Base-by-base conservation (phyloP, 2,113 vertebrate genomes). In the Scalopus aquaticus region DNA sequence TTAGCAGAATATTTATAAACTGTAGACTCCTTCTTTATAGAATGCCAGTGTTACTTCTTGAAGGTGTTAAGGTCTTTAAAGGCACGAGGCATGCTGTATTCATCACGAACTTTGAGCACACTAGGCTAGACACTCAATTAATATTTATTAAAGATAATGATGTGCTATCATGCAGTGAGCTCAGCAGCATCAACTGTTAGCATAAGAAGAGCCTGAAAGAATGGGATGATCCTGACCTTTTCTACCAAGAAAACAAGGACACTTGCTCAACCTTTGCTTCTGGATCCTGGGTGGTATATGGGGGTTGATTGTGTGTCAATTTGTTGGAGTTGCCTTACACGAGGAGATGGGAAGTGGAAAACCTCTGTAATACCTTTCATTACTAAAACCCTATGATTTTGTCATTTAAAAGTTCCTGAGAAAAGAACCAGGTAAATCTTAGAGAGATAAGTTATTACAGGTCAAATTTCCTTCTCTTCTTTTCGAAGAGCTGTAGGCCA, bases 71-170 rank as follows among this genome's bases (percentile, higher is more conserved):
- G 22, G 35, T 54, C 4, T 92, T 90, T 67, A 39, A 88, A 85
- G 32, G 54, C 19, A 67, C 69, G 5, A 1, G 3, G 37, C 24
- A 64, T 80, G 22, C 49, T 72, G 82, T 85, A 90, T 8, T 88
- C 58, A 88, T 58, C 9, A 22, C 64, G 35, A 91, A 85, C 20
- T 44, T 72, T 70, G 32, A 54, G n/a, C 24, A 82, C 11, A 42
- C 30, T 49, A 90, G 37, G 32, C 62, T 72, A 92, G 19, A 56
- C 77, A 88, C 46, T 82, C n/a, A 19, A 51, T 70, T 88, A 46
- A 72, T 78, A 37, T 90, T 91, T 83, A 70, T 79, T 93, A 94
- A 95, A 83, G 73, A 89, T n/a, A 80, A 80, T 64, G 11, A 24
- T 65, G 3, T 78, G 81, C 20, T 35, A 92, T 51, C 20, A 64